These are phyloP conservation scores for Thalassophryne amazonica DNA, from an alignment of 2,797 vertebrate genomes.

Conservation along the genomic window DNA sequence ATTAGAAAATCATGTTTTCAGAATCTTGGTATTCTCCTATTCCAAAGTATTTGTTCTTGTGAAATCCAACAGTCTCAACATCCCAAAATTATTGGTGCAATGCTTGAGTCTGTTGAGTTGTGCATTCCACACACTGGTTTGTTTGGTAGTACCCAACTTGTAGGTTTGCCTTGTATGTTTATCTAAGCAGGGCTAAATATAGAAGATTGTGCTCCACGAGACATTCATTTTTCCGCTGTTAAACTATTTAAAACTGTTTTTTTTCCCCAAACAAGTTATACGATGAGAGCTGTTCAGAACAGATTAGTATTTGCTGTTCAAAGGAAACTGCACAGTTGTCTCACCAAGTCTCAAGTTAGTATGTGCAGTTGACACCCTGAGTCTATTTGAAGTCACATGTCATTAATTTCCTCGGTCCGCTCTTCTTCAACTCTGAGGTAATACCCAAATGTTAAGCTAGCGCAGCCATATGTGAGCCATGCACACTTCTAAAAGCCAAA, in stretches of 20 bases:
- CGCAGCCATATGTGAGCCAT: slow-evolving; percentile 69
- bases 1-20: too few relatives aligned
- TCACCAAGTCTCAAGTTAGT: slow-evolving; percentile 32
- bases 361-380: slow-evolving; percentile 29
- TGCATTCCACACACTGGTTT: background rate
- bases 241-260: slow-evolving; percentile 63
- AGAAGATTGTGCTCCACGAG: slow-evolving; percentile 51
- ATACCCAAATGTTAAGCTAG: slow-evolving; percentile 59
- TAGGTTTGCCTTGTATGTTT: slow-evolving; percentile 35
- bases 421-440: slow-evolving; percentile 62
- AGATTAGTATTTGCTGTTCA: slow-evolving; percentile 30
- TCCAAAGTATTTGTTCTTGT: too few relatives aligned
- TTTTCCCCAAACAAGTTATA: slow-evolving; percentile 52
- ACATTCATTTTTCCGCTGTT: slow-evolving; percentile 60
- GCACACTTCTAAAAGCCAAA: slow-evolving; percentile 70
- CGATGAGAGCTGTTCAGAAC: slow-evolving; percentile 36
- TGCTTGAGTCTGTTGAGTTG: slow-evolving; percentile 31
- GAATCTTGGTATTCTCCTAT: too few relatives aligned
- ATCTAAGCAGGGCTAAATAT: slow-evolving; percentile 46
- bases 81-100: slow-evolving; percentile 82
- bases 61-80: slow-evolving; percentile 76
- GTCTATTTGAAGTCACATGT: slow-evolving; percentile 48
- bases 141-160: slow-evolving; percentile 41
- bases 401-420: slow-evolving; percentile 42
- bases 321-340: slow-evolving; percentile 14